Evolutionary conservation across 2,797 vertebrate species (phyloP), one percentile per base, ranked within the genome.

Genomic region (Centroberyx gerrardi): DNA sequence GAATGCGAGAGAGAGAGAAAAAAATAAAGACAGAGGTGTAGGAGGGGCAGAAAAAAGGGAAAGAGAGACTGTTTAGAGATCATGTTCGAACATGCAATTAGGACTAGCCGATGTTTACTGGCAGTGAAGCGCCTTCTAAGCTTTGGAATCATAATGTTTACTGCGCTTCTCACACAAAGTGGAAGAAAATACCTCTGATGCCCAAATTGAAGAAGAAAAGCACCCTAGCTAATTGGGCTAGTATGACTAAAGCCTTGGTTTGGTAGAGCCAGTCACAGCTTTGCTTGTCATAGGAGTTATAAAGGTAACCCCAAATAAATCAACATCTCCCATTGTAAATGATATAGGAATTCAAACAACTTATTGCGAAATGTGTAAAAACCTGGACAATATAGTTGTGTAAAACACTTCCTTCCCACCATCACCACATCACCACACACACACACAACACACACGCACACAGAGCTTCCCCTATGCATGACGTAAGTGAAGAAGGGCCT

Each of bases 401-500:
- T 22, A 72, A 77, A 31, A 70, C 40, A n/a, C 29, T 7, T 17
- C 18, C 15, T 15, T 31, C 42, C 8, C 48, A 7, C 42, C 55
- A 31, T 5, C 48, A n/a, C 27, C 14, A 44, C 54, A n/a, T 13
- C 27, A 14, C 15, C 38, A 65, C 29, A 27, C 29, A 53, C 48
- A 62, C 59, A 42, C 58, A 60, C 36, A 10, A 60, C 48, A 48
- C 67, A 75, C 46, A 69, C 22, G 17, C 62, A 52, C 9, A 65
- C 4, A 54, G 18, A 75, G 63, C 73, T 68, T 83, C 62, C 53
- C 62, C 28, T 48, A 44, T 51, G 42, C 42, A 33, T 85, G 83
- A 89, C 58, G 33, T 53, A 65, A 56, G 28, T 72, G 52, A 78
- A 51, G 62, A 76, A 62, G 36, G 63, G 36, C 61, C 64, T 59